Evolutionary conservation across 2,888 invertebrate species (phyloP).

Genomic region (Andricus curvator): DNA sequence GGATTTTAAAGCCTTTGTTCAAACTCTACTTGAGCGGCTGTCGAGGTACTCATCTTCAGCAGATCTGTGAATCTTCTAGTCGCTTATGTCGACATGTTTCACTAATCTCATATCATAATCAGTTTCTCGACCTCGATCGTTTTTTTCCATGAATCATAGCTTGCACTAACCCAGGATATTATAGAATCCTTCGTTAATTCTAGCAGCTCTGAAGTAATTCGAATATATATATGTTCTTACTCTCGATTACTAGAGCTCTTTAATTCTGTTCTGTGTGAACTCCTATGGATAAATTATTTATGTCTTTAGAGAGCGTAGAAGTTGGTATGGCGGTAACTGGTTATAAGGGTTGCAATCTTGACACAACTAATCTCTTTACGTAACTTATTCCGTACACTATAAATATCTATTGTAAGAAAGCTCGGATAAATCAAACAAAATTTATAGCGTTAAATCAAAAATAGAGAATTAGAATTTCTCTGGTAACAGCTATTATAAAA

Average conservation of each 20-base stretch:
- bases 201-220: background rate
- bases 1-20: background rate
- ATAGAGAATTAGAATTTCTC: too few species aligned
- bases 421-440: background rate
- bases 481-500: too few species aligned
- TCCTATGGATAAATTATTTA: background rate
- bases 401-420: background rate
- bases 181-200: background rate
- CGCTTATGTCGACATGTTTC: background rate
- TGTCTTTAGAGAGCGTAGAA: conserved; percentile 43
- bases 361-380: background rate
- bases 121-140: background rate
- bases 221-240: background rate
- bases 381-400: background rate
- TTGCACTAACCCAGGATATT: background rate
- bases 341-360: conserved; percentile 60
- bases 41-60: background rate
- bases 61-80: background rate
- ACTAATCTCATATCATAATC: background rate
- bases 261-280: background rate
- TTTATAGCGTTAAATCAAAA: background rate
- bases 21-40: background rate
- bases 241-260: background rate
- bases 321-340: conserved; percentile 69
- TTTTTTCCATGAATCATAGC: background rate